These are phyloP conservation scores for Siniperca obscura DNA, from an alignment of 2,797 vertebrate species.

Conservation along the genomic window DNA sequence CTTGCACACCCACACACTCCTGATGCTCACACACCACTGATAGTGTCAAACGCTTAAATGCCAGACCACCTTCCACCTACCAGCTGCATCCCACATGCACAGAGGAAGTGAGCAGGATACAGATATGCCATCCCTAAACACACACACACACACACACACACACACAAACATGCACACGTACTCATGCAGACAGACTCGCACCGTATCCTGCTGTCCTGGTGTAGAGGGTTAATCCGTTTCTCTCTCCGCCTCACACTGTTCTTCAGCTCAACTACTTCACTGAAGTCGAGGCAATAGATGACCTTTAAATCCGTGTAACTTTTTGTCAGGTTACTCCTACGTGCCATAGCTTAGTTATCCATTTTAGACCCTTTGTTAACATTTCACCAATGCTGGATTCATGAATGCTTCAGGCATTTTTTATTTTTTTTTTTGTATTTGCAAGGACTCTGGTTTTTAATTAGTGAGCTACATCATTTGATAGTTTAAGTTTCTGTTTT, in stretches of 20 bases:
- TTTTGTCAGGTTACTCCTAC: conserved; percentile 46
- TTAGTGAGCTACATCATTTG: conserved; percentile 17
- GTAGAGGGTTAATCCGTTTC: conserved; percentile 53
- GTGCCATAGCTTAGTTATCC: conserved; percentile 38
- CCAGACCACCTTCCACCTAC: conserved; percentile 76
- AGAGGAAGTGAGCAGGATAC: conserved; percentile 67
- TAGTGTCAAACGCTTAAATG: conserved; percentile 77
- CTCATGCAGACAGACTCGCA: conserved; percentile 26
- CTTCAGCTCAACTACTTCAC: conserved; percentile 20
- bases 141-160: conserved; percentile 29
- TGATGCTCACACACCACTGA: conserved; percentile 55
- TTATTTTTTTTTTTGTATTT: conserved; percentile 18
- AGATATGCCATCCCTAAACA: conserved; percentile 51
- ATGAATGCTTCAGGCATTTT: conserved; percentile 1
- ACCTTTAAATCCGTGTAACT: conserved; percentile 65
- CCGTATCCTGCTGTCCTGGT: conserved; percentile 37
- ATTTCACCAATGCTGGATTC: conserved; percentile 32
- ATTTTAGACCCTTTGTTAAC: conserved; percentile 45
- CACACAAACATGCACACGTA: conserved; percentile 19
- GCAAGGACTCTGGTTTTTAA: conserved; percentile 43
- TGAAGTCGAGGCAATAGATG: conserved; percentile 45
- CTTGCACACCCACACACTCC: conserved; percentile 51
- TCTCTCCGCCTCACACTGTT: conserved; percentile 22
- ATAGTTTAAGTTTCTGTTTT: conserved; percentile 21
- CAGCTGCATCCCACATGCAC: conserved; percentile 57